Conservation (phyloP, 2,888 invertebrate genomes). For the Stictocephala bisonia region DNA sequence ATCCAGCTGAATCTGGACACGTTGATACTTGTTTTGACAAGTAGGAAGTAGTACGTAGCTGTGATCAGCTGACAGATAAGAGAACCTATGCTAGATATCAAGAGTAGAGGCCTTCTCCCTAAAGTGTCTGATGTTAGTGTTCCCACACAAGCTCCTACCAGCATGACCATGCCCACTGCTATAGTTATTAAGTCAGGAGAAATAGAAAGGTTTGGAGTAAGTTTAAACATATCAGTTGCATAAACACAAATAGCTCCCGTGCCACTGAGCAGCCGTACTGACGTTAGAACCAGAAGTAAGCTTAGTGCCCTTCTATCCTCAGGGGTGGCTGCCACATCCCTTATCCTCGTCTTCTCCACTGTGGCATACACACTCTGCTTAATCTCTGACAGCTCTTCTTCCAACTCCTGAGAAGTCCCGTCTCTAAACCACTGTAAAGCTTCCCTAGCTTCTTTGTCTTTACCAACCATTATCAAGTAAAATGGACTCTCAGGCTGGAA, state of each 20-base stretch:
- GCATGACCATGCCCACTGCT: conserved; percentile 50
- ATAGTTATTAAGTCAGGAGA: conserved; percentile 37
- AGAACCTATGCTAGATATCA: conserved; percentile 50
- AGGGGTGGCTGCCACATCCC: conserved; percentile 46
- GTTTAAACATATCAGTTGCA: conserved; percentile 51
- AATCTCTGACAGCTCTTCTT: conserved; percentile 49
- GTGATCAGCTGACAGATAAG: conserved; percentile 39
- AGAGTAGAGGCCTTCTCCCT: conserved; percentile 52
- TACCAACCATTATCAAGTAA: conserved; percentile 69
- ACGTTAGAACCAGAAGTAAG: conserved; percentile 45
- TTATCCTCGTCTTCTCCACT: neutral
- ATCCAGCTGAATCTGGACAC: conserved; percentile 66
- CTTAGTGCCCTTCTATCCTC: conserved; percentile 50
- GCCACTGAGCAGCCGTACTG: conserved; percentile 43
- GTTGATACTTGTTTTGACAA: conserved; percentile 51
- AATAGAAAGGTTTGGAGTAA: conserved; percentile 34
- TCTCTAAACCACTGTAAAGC: conserved; percentile 51
- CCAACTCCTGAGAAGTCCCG: conserved; percentile 40
- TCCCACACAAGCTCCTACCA: conserved; percentile 41
- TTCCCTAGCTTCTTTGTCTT: conserved; percentile 65
- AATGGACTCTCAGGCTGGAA: conserved; percentile 75
- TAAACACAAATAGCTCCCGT: conserved; percentile 52
- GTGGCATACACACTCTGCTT: conserved; percentile 46
- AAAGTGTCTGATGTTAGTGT: conserved; percentile 50
- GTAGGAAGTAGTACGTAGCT: conserved; percentile 48